Base-by-base conservation (phyloP, 2,888 invertebrate genomes). In the Drosophila anomalata region DNA sequence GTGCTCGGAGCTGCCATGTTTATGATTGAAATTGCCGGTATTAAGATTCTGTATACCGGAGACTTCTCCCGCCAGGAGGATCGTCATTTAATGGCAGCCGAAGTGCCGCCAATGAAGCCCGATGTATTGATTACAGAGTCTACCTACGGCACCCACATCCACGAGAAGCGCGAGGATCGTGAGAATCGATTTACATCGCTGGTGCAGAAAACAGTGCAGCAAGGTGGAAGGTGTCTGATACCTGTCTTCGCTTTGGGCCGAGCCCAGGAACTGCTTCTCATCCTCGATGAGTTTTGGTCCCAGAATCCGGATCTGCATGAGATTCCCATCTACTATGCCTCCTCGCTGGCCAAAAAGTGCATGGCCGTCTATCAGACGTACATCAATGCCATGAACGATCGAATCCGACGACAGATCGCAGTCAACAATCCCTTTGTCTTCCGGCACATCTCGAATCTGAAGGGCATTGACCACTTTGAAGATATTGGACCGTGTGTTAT, bases 291-390 rank as follows among this genome's bases (percentile, higher is more conserved):
- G 91, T 99, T 96, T 92, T 99, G 99, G 99, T 95, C 97, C 31
- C 95, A 97, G 62, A 99, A 91, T 77, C 91, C 91, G 0, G 91
- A 91, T 92, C 93, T 99, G 9, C 99, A 99, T 82, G 99, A 99
- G 91, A 97, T 99, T 84, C 99, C 99, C 0, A 99, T 99, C 79
- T 99, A 99, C 93, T 99, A 99, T 93, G 99, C 99, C 9, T 99
- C 99, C 0, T 98, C 99, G 0, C 93, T 99, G 73, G 99, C 99
- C 50, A 99, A 99, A 93, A 99, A 99, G 91, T 99, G 99, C 90
- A 99, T 99, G 99, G 97, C 98, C 61, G 99, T 99, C 0, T 99
- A 99, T 93, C 99, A 99, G 93, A 99, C 99, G 0, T 99, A 99
- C 91, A 96, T 99, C 3, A 99, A 99, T 92, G 99, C 99, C 0